phyloP scores from a whole-genome alignment of 2,888 invertebrate species.

The Argyresthia goedartella region DNA sequence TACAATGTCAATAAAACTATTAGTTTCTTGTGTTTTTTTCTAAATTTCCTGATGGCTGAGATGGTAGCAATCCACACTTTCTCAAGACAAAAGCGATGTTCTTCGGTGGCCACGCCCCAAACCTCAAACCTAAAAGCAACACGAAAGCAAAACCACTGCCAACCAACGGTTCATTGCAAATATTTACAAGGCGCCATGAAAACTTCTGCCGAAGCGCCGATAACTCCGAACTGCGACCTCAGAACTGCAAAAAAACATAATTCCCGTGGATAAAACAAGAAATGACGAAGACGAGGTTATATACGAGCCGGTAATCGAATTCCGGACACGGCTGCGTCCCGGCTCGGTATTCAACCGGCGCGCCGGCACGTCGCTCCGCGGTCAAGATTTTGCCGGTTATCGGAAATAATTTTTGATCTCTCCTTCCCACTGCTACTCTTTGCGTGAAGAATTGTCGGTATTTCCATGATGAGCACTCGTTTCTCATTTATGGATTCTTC shows the following conservation, averaged over 20 bases:
- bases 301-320: constrained; percentile 51
- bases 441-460: constrained; percentile 35
- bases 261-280: constrained; percentile 1
- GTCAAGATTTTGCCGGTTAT: constrained; percentile 52
- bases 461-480: constrained; percentile 37
- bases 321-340: constrained; percentile 39
- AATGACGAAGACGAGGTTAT: constrained; percentile 32
- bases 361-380: constrained; percentile 41
- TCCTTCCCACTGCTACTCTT: constrained; percentile 37
- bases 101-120: constrained; percentile 30
- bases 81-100: constrained; percentile 20
- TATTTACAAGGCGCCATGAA: constrained; percentile 51
- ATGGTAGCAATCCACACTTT: not conserved
- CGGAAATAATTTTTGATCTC: constrained; percentile 53
- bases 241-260: constrained; percentile 40
- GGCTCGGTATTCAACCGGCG: constrained; percentile 23
- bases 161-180: constrained; percentile 48
- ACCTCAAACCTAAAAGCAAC: constrained; percentile 42
- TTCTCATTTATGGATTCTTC: constrained; percentile 34
- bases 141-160: constrained; percentile 26
- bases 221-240: constrained; percentile 36
- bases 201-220: constrained; percentile 44
- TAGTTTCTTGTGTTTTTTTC: too few relatives aligned
- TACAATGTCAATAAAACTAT: not conserved
- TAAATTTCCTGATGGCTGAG: too few relatives aligned